Evolutionary conservation across 1,140 invertebrate species (phyloP).

Genomic region (Drosophila pachea): DNA sequence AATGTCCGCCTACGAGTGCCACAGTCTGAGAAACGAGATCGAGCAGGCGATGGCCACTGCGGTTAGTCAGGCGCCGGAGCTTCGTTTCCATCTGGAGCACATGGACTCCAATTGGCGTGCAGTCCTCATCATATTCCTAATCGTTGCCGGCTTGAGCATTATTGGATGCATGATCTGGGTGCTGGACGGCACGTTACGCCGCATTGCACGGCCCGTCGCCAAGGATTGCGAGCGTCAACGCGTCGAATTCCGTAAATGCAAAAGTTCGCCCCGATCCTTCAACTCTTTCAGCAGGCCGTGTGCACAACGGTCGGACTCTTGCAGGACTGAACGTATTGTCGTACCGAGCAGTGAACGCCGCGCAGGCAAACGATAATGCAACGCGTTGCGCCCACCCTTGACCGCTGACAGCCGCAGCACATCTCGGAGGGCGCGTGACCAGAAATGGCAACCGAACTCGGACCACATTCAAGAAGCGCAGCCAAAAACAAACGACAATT

Average conservation of each 20-base stretch:
- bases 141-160: neutral
- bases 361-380: neutral
- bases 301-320: conserved; percentile 20
- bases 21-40: conserved; percentile 41
- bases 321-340: conserved; percentile 3
- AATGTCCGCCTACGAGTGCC: conserved; percentile 52
- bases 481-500: conserved; percentile 60
- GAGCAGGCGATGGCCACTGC: neutral
- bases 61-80: neutral
- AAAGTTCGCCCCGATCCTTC: conserved; percentile 18
- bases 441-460: conserved; percentile 5
- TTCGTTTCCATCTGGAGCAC: neutral
- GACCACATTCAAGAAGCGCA: conserved; percentile 19
- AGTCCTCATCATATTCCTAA: conserved; percentile 1
- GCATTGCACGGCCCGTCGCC: neutral
- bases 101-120: conserved; percentile 4
- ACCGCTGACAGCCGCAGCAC: neutral
- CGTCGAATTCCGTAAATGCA: neutral
- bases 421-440: conserved; percentile 1
- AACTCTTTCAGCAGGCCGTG: conserved; percentile 25
- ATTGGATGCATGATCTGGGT: conserved; percentile 19
- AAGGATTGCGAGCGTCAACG: neutral
- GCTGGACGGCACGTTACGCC: conserved; percentile 12
- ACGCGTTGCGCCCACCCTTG: neutral
- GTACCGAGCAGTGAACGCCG: neutral